Percentiles rank a stretch among this genome's conserved stretches.
These are phyloP conservation scores for Nicator chloris DNA, from an alignment of 2,113 vertebrate species.

Conservation along the genomic window DNA sequence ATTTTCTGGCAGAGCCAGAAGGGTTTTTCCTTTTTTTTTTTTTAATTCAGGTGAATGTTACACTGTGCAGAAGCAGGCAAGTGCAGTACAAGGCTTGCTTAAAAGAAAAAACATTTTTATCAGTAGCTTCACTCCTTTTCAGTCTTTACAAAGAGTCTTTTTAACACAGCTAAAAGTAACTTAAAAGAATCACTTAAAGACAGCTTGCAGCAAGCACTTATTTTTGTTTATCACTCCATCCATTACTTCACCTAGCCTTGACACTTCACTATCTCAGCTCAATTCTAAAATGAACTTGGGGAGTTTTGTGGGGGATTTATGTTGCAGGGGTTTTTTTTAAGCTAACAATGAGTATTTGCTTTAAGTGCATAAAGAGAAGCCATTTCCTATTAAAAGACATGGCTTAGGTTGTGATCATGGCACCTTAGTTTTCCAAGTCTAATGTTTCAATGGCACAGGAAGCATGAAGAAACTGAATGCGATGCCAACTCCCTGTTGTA, in stretches of 20 bases:
- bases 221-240: not conserved
- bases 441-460: not conserved
- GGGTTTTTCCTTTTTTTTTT: accelerated
- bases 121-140: not conserved
- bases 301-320: not conserved
- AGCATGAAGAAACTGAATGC: not conserved
- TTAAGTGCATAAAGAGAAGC: not conserved
- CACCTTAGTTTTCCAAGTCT: not conserved
- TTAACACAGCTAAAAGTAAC: not conserved
- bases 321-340: not conserved
- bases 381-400: not conserved
- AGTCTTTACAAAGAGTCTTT: not conserved
- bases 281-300: not conserved
- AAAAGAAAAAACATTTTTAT: not conserved
- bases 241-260: not conserved
- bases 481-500: not conserved
- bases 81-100: not conserved
- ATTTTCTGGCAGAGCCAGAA: not conserved
- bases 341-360: not conserved
- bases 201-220: not conserved
- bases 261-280: not conserved
- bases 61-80: not conserved
- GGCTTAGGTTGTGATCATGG: not conserved
- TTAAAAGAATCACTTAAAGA: not conserved
- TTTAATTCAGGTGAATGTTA: not conserved